Conservation (phyloP, 2,888 invertebrate genomes). For the Brachylomia viminalis region DNA sequence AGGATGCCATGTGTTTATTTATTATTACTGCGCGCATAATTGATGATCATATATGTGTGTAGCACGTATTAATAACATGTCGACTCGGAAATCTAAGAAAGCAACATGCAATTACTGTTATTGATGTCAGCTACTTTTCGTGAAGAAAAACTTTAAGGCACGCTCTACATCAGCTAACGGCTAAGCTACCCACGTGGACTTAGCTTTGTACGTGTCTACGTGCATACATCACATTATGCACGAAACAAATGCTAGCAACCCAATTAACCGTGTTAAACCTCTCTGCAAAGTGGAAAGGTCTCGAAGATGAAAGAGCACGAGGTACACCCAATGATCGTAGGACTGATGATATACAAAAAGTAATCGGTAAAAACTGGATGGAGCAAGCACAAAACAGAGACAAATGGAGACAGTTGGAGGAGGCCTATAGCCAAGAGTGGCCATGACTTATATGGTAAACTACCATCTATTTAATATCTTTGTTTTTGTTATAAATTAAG, state of each 20-base stretch:
- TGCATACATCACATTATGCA: background rate
- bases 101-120: background rate
- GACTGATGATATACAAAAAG: background rate
- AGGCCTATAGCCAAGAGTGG: background rate
- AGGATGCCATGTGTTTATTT: background rate
- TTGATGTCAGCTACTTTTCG: no score
- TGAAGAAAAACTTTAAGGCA: background rate
- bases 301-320: background rate
- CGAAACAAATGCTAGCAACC: background rate
- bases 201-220: background rate
- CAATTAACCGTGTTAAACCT: background rate
- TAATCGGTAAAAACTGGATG: background rate
- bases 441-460: background rate
- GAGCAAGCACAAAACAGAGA: background rate
- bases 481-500: background rate
- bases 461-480: no score
- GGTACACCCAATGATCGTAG: background rate
- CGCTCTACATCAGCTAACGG: background rate
- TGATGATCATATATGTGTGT: background rate
- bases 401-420: background rate
- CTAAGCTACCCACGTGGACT: no score
- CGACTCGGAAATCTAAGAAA: background rate
- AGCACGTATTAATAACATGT: no score
- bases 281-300: background rate
- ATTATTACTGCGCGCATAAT: background rate